Conservation (phyloP, 2,113 vertebrate genomes). For the Tachycineta bicolor region DNA sequence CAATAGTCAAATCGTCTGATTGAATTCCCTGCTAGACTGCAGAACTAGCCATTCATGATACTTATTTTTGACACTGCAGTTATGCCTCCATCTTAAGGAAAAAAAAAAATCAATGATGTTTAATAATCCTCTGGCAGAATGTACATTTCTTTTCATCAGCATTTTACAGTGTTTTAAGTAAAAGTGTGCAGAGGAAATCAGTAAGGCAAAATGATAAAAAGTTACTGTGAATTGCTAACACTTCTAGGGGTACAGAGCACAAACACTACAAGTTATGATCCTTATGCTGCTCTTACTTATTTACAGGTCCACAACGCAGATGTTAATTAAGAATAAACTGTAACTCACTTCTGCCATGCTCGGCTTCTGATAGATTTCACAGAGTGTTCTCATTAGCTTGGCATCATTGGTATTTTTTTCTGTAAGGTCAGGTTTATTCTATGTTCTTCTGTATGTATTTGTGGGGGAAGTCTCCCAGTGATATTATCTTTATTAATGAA, state of each 20-base stretch:
- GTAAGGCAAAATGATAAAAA: conserved; percentile 32
- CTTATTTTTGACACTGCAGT: conserved; percentile 80
- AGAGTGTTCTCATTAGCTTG: neutral
- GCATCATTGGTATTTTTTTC: neutral
- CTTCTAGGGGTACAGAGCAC: neutral
- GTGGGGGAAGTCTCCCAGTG: neutral
- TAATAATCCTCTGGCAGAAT: conserved; percentile 61
- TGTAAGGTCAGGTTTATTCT: conserved; percentile 10
- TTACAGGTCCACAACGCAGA: neutral
- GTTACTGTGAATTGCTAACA: conserved; percentile 30
- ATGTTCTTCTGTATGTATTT: neutral
- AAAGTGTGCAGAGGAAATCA: conserved; percentile 36
- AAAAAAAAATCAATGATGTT: conserved; percentile 59
- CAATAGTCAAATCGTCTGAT: conserved; percentile 71
- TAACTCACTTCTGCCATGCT: neutral
- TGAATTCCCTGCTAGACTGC: conserved; percentile 76
- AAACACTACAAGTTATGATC: neutral
- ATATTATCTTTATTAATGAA: conserved; percentile 43
- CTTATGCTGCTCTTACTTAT: neutral
- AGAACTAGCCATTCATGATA: conserved; percentile 80
- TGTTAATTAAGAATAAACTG: neutral
- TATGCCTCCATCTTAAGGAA: conserved; percentile 72
- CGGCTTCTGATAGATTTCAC: neutral
- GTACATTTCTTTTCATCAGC: conserved; percentile 51
- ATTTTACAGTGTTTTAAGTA: conserved; percentile 59